A percentile compares a stretch with the other conserved stretches of the same genome.
These are phyloP conservation scores for Sciurus carolinensis DNA, from an alignment of 2,797 vertebrate species.

Conservation along the genomic window DNA sequence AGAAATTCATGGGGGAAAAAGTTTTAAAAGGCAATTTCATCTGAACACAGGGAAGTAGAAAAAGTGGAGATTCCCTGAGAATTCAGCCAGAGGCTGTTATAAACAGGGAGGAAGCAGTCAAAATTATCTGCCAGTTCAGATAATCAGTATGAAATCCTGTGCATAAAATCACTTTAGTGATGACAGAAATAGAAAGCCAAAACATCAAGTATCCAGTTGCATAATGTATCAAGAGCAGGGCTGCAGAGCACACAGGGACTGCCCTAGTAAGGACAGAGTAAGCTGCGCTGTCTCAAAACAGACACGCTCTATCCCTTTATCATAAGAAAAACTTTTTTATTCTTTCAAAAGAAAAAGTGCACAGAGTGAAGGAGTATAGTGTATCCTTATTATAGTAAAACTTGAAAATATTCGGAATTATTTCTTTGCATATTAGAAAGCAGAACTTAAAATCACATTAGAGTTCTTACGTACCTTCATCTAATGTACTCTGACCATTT, in stretches of 20 bases:
- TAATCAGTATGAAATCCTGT: conserved; percentile 26
- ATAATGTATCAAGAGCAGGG: background rate
- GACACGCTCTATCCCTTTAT: background rate
- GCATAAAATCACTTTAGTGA: conserved; percentile 25
- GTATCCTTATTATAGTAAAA: background rate
- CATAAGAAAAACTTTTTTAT: background rate
- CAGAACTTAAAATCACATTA: background rate
- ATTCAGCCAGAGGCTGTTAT: background rate
- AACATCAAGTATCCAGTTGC: background rate
- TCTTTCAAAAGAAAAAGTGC: background rate
- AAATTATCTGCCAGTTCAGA: background rate
- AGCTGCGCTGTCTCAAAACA: background rate
- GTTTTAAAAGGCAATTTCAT: background rate
- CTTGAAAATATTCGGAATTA: background rate
- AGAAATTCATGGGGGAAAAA: background rate
- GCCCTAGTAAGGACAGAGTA: background rate
- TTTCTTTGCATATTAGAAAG: background rate
- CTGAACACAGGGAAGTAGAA: background rate
- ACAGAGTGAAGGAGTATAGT: background rate
- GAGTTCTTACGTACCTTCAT: background rate
- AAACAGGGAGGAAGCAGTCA: background rate
- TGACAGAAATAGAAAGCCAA: conserved; percentile 3
- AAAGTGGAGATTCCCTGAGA: background rate
- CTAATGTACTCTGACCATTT: background rate
- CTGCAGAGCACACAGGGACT: background rate